Evolutionary conservation across 2,797 vertebrate genomes (phyloP), one percentile per base, ranked within the genome.

Genomic region (Falco biarmicus): DNA sequence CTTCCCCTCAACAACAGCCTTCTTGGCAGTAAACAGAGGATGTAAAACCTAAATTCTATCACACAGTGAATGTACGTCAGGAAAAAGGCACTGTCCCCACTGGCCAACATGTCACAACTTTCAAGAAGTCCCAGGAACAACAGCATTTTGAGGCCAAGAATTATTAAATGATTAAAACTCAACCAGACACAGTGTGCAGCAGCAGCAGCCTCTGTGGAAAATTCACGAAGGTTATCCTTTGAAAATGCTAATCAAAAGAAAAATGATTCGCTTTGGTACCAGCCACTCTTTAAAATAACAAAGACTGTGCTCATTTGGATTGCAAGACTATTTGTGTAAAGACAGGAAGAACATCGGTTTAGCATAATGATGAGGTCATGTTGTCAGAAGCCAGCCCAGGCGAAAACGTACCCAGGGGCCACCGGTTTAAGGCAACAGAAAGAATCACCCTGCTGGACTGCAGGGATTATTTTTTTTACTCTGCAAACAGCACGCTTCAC

Each of bases 301-400:
- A 93, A 96, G 92, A 93, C 41, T 5, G 18, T 65, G 73, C 89
- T 97, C 92, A 91, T 94, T 95, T 96, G 92, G 94, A 90, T 92
- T 94, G 92, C 90, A 81, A 95, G 92, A 78, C 84, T 97, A 71
- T 95, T 93, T 94, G 92, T 84, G 82, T 89, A 94, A 93, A 86
- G 96, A 89, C 87, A 94, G 93, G 90, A 96, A 87, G 93, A 92
- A 96, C 96, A 94, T 84, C 3, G 69, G 76, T 87, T 96, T 96
- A 95, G 87, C 93, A 96, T 96, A 95, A 94, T 89, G 93, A 96
- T 94, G 94, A 96, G 87, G 96, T 93, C 95, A 92, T 63, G 65
- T 88, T 95, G 94, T 89, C 87, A 95, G 92, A 95, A 97, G 70
- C 71, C 47, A 95, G 54, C 69, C 84, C 83, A 83, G 43, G 48